Percentiles rank a stretch among this genome's conserved stretches.
These are phyloP conservation scores for Dufourea novaeangliae DNA, from an alignment of 1,140 invertebrate species.

Conservation along the genomic window DNA sequence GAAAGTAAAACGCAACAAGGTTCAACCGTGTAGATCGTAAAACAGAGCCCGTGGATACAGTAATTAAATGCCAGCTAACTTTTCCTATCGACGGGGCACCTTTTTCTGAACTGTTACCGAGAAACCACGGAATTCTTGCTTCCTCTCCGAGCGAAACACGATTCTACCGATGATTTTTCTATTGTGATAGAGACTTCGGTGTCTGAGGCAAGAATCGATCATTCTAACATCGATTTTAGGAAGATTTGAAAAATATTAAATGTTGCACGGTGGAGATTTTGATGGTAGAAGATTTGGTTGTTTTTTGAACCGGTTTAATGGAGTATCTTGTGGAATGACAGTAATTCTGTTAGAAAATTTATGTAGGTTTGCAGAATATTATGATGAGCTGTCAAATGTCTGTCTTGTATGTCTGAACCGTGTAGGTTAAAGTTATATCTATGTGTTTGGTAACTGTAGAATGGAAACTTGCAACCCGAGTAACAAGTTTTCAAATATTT, in stretches of 20 bases:
- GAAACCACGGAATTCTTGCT: background rate
- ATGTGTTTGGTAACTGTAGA: background rate
- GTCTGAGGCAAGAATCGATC: too few species aligned
- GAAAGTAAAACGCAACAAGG: slow-evolving; percentile 56
- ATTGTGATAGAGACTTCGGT: background rate
- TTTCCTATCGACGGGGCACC: background rate
- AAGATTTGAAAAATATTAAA: too few species aligned
- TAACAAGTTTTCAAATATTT: slow-evolving; percentile 4
- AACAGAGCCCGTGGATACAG: background rate
- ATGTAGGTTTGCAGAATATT: too few species aligned
- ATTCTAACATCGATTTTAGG: background rate
- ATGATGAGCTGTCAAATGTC: too few species aligned
- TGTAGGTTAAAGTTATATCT: background rate
- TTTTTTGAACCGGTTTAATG: too few species aligned
- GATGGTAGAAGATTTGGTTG: too few species aligned
- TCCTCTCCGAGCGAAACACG: too few species aligned
- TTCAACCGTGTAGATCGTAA: slow-evolving; percentile 30
- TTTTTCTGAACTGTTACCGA: background rate
- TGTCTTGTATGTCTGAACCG: background rate
- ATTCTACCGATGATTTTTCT: background rate
- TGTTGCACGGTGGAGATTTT: too few species aligned
- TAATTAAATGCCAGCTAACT: slow-evolving; percentile 23
- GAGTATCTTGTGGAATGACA: too few species aligned
- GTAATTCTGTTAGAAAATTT: too few species aligned
- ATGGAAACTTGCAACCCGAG: background rate